phyloP scores from a whole-genome alignment of 2,113 vertebrate species.

The Oplegnathus fasciatus region DNA sequence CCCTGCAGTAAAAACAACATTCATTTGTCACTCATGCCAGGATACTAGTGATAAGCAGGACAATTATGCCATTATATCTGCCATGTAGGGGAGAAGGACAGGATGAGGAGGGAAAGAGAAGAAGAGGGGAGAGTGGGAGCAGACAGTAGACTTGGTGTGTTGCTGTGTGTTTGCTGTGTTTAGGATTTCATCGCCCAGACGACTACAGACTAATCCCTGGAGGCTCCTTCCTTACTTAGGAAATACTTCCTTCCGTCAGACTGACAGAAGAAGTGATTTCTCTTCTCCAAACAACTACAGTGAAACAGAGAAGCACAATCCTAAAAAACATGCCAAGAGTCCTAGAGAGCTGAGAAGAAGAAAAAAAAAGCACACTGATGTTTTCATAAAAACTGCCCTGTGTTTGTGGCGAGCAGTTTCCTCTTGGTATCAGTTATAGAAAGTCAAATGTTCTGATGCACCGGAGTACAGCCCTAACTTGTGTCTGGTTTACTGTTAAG shows the following conservation, averaged over 20 bases:
- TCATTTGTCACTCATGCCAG: slow-evolving; percentile 71
- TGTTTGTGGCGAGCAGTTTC: slow-evolving; percentile 11
- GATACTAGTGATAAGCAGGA: slow-evolving; percentile 70
- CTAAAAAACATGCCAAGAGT: slow-evolving; percentile 5
- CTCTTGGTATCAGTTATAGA: background rate
- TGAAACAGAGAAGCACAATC: slow-evolving; percentile 46
- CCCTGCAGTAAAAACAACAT: slow-evolving; percentile 53
- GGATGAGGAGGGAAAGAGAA: slow-evolving; percentile 33
- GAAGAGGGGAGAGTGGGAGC: slow-evolving; percentile 27
- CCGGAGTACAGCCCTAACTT: slow-evolving; percentile 11
- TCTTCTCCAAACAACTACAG: slow-evolving; percentile 39
- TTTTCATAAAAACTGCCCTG: slow-evolving; percentile 34
- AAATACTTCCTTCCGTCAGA: slow-evolving; percentile 72
- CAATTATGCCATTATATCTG: slow-evolving; percentile 79
- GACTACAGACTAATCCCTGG: slow-evolving; percentile 64
- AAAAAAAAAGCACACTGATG: slow-evolving; percentile 8
- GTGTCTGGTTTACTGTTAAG: slow-evolving; percentile 17
- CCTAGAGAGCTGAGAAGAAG: background rate
- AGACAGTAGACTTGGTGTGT: slow-evolving; percentile 68
- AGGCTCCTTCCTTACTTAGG: slow-evolving; percentile 67
- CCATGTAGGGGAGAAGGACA: slow-evolving; percentile 46
- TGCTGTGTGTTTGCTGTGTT: slow-evolving; percentile 55
- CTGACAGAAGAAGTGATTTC: slow-evolving; percentile 57
- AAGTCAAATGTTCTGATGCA: slow-evolving; percentile 5
- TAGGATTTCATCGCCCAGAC: slow-evolving; percentile 66